A percentile compares a stretch with the other conserved stretches of the same genome.
Conservation (phyloP, 2,888 invertebrate species). For the Geophilus truncorum region DNA sequence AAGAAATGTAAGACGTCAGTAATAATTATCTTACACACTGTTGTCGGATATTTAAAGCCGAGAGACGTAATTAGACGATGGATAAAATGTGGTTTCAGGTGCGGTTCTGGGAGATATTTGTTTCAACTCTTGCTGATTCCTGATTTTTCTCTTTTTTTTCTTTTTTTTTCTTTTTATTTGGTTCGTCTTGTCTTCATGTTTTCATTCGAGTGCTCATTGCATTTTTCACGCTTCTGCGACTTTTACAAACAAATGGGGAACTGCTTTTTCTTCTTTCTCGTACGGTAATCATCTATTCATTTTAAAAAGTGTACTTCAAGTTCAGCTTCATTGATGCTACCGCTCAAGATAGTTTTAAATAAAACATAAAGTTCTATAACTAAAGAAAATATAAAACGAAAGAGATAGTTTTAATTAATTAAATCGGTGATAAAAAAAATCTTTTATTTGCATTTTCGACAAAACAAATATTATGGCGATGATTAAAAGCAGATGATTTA, state of each 20-base stretch:
- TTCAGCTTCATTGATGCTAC: not conserved
- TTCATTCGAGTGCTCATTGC: conserved; percentile 2
- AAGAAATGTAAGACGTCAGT: not conserved
- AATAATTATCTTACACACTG: not conserved
- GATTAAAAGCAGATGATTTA: no score
- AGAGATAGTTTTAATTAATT: no score
- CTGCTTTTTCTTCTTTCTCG: not conserved
- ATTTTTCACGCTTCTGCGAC: not conserved
- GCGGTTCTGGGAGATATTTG: not conserved
- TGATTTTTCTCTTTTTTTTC: not conserved
- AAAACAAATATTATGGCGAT: no score
- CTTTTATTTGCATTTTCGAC: no score
- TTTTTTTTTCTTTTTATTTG: not conserved
- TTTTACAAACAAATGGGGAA: not conserved
- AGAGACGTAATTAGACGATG: not conserved
- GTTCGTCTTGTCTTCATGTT: not conserved
- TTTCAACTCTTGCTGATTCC: not conserved
- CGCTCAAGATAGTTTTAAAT: no score
- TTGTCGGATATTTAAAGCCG: not conserved
- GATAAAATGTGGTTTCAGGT: not conserved
- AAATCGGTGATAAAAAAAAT: no score
- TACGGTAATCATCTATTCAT: not conserved
- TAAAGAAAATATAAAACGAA: no score
- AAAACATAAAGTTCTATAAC: not conserved
- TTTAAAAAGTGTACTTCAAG: not conserved